Conservation (phyloP, 37 sponge, comb jelly and placozoan species). For the Aphrocallistes beatrix region DNA sequence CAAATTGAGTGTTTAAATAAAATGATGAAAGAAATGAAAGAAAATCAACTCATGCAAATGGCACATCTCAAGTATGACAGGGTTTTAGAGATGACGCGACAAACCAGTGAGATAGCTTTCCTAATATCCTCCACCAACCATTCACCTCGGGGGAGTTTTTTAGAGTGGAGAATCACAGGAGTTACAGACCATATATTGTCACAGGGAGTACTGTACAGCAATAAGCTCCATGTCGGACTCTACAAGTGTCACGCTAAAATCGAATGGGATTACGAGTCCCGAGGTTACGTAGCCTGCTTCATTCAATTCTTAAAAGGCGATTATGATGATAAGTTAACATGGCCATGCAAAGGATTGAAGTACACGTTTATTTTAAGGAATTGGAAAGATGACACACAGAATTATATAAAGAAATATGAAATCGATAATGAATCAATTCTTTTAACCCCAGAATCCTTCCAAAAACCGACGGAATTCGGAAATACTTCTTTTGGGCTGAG, state of each 20-base stretch:
- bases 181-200: neutral
- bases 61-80: too few species aligned
- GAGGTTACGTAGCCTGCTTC: neutral
- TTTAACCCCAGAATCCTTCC: neutral
- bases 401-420: neutral
- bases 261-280: neutral
- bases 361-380: neutral
- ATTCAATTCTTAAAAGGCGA: neutral
- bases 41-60: too few species aligned
- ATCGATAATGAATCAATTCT: neutral
- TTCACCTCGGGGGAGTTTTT: too few species aligned
- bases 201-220: neutral
- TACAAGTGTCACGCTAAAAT: neutral
- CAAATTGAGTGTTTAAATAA: too few species aligned
- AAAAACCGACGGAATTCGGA: neutral
- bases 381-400: neutral
- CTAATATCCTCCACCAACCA: too few species aligned
- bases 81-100: too few species aligned
- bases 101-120: too few species aligned
- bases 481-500: neutral
- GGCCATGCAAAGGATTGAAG: neutral
- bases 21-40: too few species aligned
- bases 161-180: too few species aligned
- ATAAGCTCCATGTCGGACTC: neutral
- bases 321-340: neutral